A percentile compares a stretch with the other conserved stretches of the same genome.
phyloP scores from a whole-genome alignment of 1,140 invertebrate species.

The Anagrus nilaparvatae region DNA sequence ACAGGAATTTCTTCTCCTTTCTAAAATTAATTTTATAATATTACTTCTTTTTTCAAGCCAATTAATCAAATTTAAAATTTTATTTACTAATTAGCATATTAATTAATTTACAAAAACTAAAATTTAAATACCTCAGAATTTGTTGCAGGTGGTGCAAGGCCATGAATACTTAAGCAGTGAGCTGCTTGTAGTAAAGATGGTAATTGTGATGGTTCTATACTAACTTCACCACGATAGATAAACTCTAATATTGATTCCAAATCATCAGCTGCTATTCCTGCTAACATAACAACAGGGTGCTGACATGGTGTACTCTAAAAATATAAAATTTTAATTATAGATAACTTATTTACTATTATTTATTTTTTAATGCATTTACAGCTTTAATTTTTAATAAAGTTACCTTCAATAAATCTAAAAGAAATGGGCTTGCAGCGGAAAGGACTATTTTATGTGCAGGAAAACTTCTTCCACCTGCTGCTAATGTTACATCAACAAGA shows the following conservation, averaged over 20 bases:
- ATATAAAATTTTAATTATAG: conserved; percentile 8
- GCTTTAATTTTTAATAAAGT: too few relatives aligned
- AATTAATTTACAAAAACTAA: conserved; percentile 2
- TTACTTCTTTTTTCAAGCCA: conserved; percentile 2
- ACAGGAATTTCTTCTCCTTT: conserved; percentile 36
- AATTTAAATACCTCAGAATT: conserved; percentile 40
- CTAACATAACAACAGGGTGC: conserved; percentile 56
- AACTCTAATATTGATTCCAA: conserved; percentile 52
- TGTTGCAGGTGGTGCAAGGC: conserved; percentile 44
- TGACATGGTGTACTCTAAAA: conserved; percentile 52
- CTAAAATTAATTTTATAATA: conserved; percentile 19
- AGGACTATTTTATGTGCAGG: conserved; percentile 55
- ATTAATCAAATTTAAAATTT: conserved; percentile 7
- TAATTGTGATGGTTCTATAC: conserved; percentile 50
- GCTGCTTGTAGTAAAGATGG: conserved; percentile 53
- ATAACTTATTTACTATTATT: too few relatives aligned
- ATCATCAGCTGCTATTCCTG: conserved; percentile 51
- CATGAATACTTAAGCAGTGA: conserved; percentile 52
- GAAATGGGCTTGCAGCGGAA: conserved; percentile 52
- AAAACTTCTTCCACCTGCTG: conserved; percentile 52
- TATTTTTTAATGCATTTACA: conserved; percentile 1
- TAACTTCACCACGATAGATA: conserved; percentile 54
- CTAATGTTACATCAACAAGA: conserved; percentile 53
- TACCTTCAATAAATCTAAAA: conserved; percentile 53
- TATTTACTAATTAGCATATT: too few relatives aligned